phyloP scores from a whole-genome alignment of 2,888 invertebrate genomes.

The Heliconius hortense region DNA sequence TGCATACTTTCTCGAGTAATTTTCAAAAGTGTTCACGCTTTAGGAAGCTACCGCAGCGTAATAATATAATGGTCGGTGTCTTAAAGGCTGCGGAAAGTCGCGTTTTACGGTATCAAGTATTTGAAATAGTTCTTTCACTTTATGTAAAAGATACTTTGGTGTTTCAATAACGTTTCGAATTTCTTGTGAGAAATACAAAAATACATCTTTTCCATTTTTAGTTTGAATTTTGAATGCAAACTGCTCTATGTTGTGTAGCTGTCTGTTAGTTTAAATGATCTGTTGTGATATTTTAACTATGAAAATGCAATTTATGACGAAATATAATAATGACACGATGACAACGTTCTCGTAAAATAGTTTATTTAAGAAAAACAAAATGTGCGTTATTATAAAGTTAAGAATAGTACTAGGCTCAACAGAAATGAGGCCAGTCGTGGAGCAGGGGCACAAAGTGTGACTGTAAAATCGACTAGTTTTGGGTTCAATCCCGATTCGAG shows the following conservation, averaged over 20 bases:
- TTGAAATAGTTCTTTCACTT: slow-evolving; percentile 42
- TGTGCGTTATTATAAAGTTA: background rate
- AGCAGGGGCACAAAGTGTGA: too few relatives aligned
- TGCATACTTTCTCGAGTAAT: slow-evolving; percentile 61
- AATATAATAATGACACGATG: background rate
- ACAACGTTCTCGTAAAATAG: background rate
- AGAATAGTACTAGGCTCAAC: background rate
- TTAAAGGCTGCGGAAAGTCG: slow-evolving; percentile 41
- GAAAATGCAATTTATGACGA: background rate
- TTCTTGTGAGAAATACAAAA: slow-evolving; percentile 31
- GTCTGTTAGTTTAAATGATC: slow-evolving; percentile 9
- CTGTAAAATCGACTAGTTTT: too few relatives aligned
- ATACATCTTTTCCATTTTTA: slow-evolving; percentile 23
- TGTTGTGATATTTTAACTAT: background rate
- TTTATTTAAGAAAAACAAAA: too few relatives aligned
- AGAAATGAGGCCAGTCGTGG: background rate
- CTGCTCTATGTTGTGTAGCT: background rate
- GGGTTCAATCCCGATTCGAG: too few relatives aligned
- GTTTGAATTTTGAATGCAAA: slow-evolving; percentile 24
- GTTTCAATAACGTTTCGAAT: slow-evolving; percentile 40
- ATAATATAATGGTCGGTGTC: slow-evolving; percentile 71
- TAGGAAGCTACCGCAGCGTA: slow-evolving; percentile 67
- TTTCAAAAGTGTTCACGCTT: slow-evolving; percentile 66
- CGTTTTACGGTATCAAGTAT: slow-evolving; percentile 40
- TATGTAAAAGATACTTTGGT: slow-evolving; percentile 41